Evolutionary conservation across 2,888 invertebrate genomes (phyloP), one percentile per base, ranked within the genome.

Genomic region (Phorcus lineatus): DNA sequence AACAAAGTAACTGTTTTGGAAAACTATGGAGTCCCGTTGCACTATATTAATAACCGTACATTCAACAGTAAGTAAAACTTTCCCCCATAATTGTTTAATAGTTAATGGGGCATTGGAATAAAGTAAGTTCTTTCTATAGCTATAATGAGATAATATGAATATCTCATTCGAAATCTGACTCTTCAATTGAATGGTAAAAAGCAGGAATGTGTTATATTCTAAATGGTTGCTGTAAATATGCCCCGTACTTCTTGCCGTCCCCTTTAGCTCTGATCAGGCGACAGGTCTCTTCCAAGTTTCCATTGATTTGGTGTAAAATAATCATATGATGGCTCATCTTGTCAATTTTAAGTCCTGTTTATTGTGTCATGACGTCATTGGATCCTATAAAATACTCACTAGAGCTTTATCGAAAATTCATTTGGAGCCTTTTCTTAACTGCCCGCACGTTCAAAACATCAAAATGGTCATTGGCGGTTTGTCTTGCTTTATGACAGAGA

Each of bases 271-370:
- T 24, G 47, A 52, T 24, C 19, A 1, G 24, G 19, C 47, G 74
- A n/a, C 40, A 40, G 16, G 40, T 17, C 40, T 28, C 17, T 4
- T 7, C 74, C 31, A 74, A n/a, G 7, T 24, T 74, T 22, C 16
- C 36, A 24, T 74, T 40, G 74, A 52, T 74, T 74, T 36, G 36
- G 24, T 24, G 40, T 52, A 74, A 40, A 74, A 74, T 74, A 22
- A 47, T 47, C 40, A 40, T 24, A 74, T 40, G 74, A 47, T 24
- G 24, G 24, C 52, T 28, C 62, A 62, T 62, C 62, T 28, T n/a
- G 62, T 13, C 24, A 62, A 62, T 28, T 62, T 28, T 16, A 24
- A 24, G 28, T 24, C 40, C 47, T 47, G 17, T 74, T 24, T 52
- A 74, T 22, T 24, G n/a, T 47, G 47, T 22, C 52, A 36, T 40